These are phyloP conservation scores for Clistopyga incitator DNA, from an alignment of 2,888 invertebrate species.

Conservation along the genomic window DNA sequence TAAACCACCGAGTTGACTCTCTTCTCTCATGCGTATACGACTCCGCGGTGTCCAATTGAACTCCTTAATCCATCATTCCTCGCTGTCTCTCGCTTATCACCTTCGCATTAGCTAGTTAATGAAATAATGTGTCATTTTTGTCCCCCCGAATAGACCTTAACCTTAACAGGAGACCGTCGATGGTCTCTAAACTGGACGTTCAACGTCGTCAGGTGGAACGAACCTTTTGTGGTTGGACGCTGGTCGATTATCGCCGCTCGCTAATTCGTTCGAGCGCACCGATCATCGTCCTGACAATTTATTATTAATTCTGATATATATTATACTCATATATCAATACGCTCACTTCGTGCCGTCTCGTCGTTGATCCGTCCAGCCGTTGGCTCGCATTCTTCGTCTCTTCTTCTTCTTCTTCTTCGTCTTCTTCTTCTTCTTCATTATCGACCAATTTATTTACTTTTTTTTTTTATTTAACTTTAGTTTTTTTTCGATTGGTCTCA, in stretches of 20 bases:
- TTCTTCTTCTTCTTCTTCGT: too few relatives aligned
- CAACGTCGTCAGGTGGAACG: slow-evolving; percentile 59
- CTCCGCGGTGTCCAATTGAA: slow-evolving; percentile 25
- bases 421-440: too few relatives aligned
- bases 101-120: slow-evolving; percentile 33
- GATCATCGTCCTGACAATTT: slow-evolving; percentile 64
- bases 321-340: slow-evolving; percentile 37
- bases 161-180: slow-evolving; percentile 52
- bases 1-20: slow-evolving; percentile 49
- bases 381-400: slow-evolving; percentile 53
- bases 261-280: slow-evolving; percentile 63
- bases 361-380: slow-evolving; percentile 55
- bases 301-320: slow-evolving; percentile 71
- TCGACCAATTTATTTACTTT: slow-evolving; percentile 60
- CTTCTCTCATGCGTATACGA: slow-evolving; percentile 23
- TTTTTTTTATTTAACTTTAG: slow-evolving; percentile 52
- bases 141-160: slow-evolving; percentile 41
- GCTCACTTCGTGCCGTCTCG: slow-evolving; percentile 53
- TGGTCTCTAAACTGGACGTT: slow-evolving; percentile 19
- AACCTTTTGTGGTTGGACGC: slow-evolving; percentile 56
- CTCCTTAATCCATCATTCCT: slow-evolving; percentile 42
- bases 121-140: slow-evolving; percentile 21
- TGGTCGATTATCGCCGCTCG: slow-evolving; percentile 60
- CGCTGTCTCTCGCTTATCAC: slow-evolving; percentile 36
- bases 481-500: slow-evolving; percentile 48